Base-by-base conservation (phyloP, 1,140 invertebrate species). In the Drosophila aff. region DNA sequence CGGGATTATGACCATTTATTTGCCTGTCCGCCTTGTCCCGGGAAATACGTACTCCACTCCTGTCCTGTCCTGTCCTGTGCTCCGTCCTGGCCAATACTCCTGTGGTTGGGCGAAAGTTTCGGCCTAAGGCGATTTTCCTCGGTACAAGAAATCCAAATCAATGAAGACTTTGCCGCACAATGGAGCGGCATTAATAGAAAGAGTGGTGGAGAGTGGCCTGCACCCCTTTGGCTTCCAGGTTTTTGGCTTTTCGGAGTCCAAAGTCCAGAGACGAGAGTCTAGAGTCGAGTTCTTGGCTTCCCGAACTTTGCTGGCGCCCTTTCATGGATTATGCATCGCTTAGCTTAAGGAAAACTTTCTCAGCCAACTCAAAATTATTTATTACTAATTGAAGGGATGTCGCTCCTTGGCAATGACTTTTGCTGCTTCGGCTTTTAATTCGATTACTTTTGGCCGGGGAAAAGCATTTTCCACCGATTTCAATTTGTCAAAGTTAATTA, bases 1-100 rank as follows among this genome's bases (percentile, higher is more conserved):
- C 74, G 78, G 84, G 84, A 87, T 87, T 87, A 87, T 89, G 84
- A 84, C 67, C 84, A 87, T 89, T 87, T 87, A 87, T 84, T 87
- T 87, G 69, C 82, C 61, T 81, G 82, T 85, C 81, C 66, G 67
- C 31, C 50, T 18, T 40, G 65, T 74, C 47, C 67, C 38, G 40
- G 40, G 28, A 72, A 73, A 59, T 38, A 55, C 31, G 18, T 23
- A 55, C 52, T 69, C 36, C 47, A n/a, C 16, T 18, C 2, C 49
- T 28, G 26, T 68, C 2, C 49, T 28, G 26, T 68, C 2, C 49
- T 6, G 26, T 68, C 2, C 49, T 6, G 16, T 68, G 36, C 59
- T 16, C 13, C 36, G 47, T 50, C 47, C 47, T 50, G 49, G 61
- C 52, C 52, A 75, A 75, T 66, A 43, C 52, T 76, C 44, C 33